Evolutionary conservation across 2,888 invertebrate species (phyloP), one percentile per base, ranked within the genome.

Genomic region (Netelia virgata): DNA sequence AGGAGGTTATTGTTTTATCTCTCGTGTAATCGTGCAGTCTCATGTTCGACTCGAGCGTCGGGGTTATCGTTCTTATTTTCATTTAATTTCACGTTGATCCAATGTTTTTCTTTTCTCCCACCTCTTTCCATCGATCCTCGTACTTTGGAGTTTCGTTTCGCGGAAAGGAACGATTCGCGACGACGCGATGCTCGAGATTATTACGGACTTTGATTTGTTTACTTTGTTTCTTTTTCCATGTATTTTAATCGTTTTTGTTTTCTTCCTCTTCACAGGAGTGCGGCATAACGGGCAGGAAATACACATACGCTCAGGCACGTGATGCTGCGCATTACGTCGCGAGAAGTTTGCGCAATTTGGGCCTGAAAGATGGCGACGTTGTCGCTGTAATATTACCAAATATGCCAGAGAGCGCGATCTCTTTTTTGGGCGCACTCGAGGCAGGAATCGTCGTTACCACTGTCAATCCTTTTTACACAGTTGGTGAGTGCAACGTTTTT

Each of bases 331-430:
- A 96, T 69, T 95, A 97, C 81, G 95, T 96, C 0, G 95, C 96
- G 0, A 95, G 96, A 86, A 94, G 97, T 74, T 95, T 96, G 69
- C 94, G 94, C 28, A 96, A 96, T 90, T 95, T 97, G 73, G 96
- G 96, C 81, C 92, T 97, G 14, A 93, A 93, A 74, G 95, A 95
- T 86, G 96, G 96, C 0, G 96, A 97, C 89, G 95, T 96, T 0
- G 92, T 97, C 0, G 96, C 96, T 0, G 88, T 97, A 6, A 95
- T 97, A 90, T 90, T 97, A 77, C 97, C 97, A 0, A 98, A 98
- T 91, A 90, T 96, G 28, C 97, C 97, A 0, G 97, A 98, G 92
- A 96, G 95, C 90, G 95, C 96, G 0, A 94, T 97, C 14, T 95
- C 96, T 1, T 92, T 95, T 10, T 90, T 97, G 89, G 97, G 97